Evolutionary conservation across 2,888 invertebrate species (phyloP).

Genomic region (Muschampia plurimacula): DNA sequence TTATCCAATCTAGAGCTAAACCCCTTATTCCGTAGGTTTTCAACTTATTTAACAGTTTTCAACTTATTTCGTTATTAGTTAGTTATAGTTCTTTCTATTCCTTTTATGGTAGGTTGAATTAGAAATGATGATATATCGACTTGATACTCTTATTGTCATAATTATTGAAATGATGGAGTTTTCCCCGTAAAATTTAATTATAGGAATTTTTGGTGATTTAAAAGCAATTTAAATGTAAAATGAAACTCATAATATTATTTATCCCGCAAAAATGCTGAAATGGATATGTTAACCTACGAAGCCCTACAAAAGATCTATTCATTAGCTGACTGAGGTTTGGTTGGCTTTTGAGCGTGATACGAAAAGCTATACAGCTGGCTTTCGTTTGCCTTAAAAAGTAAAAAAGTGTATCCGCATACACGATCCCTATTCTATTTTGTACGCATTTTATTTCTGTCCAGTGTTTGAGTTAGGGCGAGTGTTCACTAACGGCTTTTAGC

Average conservation of each 20-base stretch:
- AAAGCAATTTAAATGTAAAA: background rate
- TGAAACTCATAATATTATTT: background rate
- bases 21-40: no score
- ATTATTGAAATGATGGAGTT: no score
- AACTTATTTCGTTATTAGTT: no score
- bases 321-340: constrained; percentile 25
- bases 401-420: constrained; percentile 29
- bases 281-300: background rate
- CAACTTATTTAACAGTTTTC: no score
- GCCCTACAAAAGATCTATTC: constrained; percentile 20
- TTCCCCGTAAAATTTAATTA: no score
- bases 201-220: background rate
- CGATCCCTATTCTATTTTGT: constrained; percentile 25
- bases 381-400: constrained; percentile 29
- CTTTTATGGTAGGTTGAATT: no score
- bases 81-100: no score
- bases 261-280: background rate
- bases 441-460: constrained; percentile 30
- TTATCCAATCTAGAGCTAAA: no score
- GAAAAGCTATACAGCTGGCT: constrained; percentile 19
- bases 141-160: no score
- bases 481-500: background rate
- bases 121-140: no score
- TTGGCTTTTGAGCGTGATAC: constrained; percentile 25
- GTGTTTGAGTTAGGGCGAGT: constrained; percentile 8